Percentiles rank a stretch among this genome's conserved stretches.
Conservation (phyloP, 2,113 vertebrate genomes). For the Chlamydotis undulata region DNA sequence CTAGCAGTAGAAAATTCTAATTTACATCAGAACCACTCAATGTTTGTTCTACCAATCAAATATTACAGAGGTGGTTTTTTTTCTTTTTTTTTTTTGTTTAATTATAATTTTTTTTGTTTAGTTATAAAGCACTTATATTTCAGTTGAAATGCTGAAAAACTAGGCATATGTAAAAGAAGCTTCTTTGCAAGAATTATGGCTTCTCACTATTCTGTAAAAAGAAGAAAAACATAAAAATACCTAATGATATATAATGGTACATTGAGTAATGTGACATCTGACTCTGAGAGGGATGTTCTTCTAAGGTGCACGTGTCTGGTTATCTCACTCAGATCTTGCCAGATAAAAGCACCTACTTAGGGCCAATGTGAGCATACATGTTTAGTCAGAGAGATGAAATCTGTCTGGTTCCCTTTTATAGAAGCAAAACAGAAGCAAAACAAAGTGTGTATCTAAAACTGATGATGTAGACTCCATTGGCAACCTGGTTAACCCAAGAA, state of each 20-base stretch:
- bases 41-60: not conserved
- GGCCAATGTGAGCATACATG: not conserved
- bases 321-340: not conserved
- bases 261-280: not conserved
- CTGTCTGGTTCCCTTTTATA: not conserved
- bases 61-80: not conserved
- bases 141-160: not conserved
- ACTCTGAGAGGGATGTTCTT: not conserved
- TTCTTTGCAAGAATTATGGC: not conserved
- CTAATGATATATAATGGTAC: not conserved
- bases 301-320: not conserved
- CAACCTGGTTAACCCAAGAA: not conserved
- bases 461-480: not conserved
- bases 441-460: not conserved
- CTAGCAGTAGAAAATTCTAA: not conserved
- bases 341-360: not conserved
- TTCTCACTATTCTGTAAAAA: not conserved
- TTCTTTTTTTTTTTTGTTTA: not conserved
- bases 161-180: not conserved
- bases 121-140: not conserved
- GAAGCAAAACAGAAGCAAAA: not conserved
- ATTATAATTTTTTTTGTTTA: not conserved
- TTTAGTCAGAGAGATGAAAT: not conserved
- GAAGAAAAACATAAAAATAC: not conserved
- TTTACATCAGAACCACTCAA: not conserved